Conservation (phyloP, 2,113 vertebrate species). For the Rhineura floridana region DNA sequence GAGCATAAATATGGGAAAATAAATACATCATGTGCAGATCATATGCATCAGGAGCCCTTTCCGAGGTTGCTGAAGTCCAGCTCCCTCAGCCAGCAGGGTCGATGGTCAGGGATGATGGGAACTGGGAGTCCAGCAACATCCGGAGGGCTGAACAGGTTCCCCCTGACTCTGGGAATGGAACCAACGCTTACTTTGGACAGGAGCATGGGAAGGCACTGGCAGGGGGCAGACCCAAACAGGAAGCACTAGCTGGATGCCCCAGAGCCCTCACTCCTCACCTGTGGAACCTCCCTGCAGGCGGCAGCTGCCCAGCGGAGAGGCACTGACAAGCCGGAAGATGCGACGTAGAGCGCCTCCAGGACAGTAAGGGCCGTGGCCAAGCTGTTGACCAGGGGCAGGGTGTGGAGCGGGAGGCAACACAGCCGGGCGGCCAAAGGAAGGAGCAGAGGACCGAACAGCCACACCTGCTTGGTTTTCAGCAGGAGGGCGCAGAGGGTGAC, state of each 20-base stretch:
- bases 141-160: too few species aligned
- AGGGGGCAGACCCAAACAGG: background rate
- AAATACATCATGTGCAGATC: too few species aligned
- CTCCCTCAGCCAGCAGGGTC: too few species aligned
- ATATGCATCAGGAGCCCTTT: too few species aligned
- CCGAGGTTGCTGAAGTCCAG: too few species aligned
- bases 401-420: conserved; percentile 61
- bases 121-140: too few species aligned
- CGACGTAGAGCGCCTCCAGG: conserved; percentile 67
- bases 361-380: conserved; percentile 73
- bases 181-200: too few species aligned
- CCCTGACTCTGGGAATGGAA: too few species aligned
- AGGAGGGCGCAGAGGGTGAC: conserved; percentile 82
- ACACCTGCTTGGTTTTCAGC: conserved; percentile 80
- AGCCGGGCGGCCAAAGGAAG: conserved; percentile 81
- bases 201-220: too few species aligned
- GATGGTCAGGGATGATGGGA: too few species aligned
- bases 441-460: conserved; percentile 81
- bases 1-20: too few species aligned
- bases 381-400: conserved; percentile 66
- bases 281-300: conserved; percentile 73
- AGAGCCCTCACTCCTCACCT: conserved; percentile 65
- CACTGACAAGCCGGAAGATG: conserved; percentile 75
- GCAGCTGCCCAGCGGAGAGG: conserved; percentile 75
- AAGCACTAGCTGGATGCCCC: background rate